Evolutionary conservation across 2,797 vertebrate genomes (phyloP), one percentile per base, ranked within the genome.

Genomic region (Perodicticus potto): DNA sequence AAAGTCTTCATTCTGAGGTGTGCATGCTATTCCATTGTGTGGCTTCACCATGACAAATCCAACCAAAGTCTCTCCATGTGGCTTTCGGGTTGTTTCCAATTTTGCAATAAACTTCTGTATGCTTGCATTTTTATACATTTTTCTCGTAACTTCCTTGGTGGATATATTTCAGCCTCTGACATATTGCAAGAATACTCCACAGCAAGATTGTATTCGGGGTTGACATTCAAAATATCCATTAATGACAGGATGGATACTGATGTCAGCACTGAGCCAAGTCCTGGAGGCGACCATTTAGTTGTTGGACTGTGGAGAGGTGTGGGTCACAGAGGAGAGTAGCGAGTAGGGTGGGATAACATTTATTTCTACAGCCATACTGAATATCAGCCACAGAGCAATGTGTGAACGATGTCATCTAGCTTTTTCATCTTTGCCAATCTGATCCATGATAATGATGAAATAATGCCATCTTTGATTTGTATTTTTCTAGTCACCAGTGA

Each of bases 81-180:
- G 77, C 57, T 89, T 93, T 86, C 61, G 84, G 37, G 78, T 77
- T 94, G 82, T 84, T 95, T 22, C 25, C 57, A 82, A 9, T 20
- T 94, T 89, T 93, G 11, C 22, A 69, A 72, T 59, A 57, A 73
- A 70, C 43, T 82, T 91, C 67, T 69, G 7, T 82, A 32, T 81
- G 70, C 49, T 43, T 76, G 69, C n/a, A 91, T 57, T 70, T 89
- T 89, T 89, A 37, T 89, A 63, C 22, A 29, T 89, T 92, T 96
- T 72, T 32, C 53, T 86, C 53, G n/a, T 82, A 86, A 49, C 29
- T 86, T 89, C n/a, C 19, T 74, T 91, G 20, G 34, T 53, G 49
- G 76, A 77, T 9, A 13, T 49, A 74, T 61, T 91, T 78, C 22
- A 61, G 65, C 25, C 34, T 89, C 84, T 96, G 57, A 86, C 13